A percentile compares a stretch with the other conserved stretches of the same genome.
Evolutionary conservation across 2,113 vertebrate species (phyloP).

Genomic region (Ciconia maguari): DNA sequence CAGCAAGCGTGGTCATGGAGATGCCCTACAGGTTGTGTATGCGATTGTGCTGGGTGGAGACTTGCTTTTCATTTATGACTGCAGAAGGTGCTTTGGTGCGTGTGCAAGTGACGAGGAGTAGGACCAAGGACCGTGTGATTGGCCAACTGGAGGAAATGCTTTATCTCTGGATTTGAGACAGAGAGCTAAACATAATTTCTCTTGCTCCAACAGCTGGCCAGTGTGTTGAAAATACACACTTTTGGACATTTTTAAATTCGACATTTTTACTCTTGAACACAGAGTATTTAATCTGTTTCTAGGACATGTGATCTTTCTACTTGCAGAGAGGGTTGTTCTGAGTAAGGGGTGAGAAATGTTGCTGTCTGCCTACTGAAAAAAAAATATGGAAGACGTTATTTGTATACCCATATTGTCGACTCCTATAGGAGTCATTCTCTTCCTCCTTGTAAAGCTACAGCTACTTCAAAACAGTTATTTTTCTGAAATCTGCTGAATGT

Average conservation of each 20-base stretch:
- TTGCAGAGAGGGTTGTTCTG: not conserved
- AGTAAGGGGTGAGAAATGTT: not conserved
- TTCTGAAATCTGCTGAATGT: constrained; percentile 34
- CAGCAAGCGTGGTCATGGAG: not conserved
- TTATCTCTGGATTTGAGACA: not conserved
- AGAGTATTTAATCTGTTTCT: not conserved
- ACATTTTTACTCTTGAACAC: not conserved
- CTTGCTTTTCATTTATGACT: not conserved
- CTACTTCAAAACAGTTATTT: constrained; percentile 2
- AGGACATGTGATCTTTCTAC: not conserved
- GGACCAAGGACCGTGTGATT: not conserved
- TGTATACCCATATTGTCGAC: not conserved
- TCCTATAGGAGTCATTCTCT: not conserved
- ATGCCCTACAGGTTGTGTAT: not conserved
- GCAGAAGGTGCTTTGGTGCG: not conserved
- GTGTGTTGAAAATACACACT: not conserved
- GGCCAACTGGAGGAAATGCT: not conserved
- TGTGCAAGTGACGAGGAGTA: not conserved
- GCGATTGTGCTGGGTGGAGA: not conserved
- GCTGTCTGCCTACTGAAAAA: not conserved
- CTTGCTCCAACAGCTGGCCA: not conserved
- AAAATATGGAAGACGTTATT: not conserved
- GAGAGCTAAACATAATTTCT: not conserved
- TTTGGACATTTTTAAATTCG: not conserved
- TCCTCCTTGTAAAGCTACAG: not conserved